These are phyloP conservation scores for Andrena haemorrhoa DNA, from an alignment of 2,888 invertebrate genomes.

Conservation along the genomic window DNA sequence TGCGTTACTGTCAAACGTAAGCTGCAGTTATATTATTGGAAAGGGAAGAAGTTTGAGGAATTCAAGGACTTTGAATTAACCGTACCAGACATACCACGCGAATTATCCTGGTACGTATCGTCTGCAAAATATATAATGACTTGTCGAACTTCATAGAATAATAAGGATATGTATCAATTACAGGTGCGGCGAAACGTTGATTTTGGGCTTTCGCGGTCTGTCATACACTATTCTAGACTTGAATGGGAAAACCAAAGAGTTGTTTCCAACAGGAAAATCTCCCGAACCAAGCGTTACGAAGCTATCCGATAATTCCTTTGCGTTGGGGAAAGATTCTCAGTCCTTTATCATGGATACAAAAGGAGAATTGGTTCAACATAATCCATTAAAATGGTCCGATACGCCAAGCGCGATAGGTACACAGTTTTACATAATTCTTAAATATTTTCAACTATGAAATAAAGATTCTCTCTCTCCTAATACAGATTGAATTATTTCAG, in stretches of 20 bases:
- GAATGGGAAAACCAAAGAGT: conserved; percentile 90
- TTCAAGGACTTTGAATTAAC: conserved; percentile 86
- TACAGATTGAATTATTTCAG: conserved; percentile 85
- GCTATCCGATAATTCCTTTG: conserved; percentile 90
- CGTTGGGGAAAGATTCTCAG: conserved; percentile 94
- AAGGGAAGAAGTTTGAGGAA: conserved; percentile 93
- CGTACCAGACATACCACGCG: conserved; percentile 87
- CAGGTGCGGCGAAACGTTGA: conserved; percentile 82
- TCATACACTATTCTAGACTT: conserved; percentile 82
- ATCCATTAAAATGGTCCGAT: conserved; percentile 93
- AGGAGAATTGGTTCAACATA: conserved; percentile 89
- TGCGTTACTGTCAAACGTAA: conserved; percentile 95
- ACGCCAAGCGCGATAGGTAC: conserved; percentile 90
- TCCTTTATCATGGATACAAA: conserved; percentile 94
- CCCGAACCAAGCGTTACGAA: conserved; percentile 94
- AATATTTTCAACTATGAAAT: neutral
- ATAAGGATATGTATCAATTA: neutral
- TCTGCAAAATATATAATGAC: neutral
- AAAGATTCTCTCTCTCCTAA: conserved; percentile 3
- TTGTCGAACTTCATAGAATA: neutral
- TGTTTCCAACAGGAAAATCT: conserved; percentile 94
- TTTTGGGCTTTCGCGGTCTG: conserved; percentile 82
- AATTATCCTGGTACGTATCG: conserved; percentile 78
- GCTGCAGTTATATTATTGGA: conserved; percentile 95
- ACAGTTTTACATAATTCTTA: conserved; percentile 5